Conservation (phyloP, 2,888 invertebrate genomes). For the Athetis lepigone region DNA sequence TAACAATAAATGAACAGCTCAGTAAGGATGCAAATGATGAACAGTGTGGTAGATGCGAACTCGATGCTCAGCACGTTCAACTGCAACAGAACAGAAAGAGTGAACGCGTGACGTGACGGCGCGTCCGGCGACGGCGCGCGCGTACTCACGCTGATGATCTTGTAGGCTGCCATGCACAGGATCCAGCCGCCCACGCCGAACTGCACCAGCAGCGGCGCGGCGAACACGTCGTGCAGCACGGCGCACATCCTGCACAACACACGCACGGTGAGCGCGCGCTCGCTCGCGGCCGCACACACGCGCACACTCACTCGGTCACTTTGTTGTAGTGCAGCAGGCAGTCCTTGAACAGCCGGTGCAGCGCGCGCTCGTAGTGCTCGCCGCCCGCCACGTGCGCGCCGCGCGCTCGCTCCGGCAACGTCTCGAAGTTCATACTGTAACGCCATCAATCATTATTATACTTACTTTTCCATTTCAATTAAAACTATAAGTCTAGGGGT, state of each 20-base stretch:
- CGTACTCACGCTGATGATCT: constrained; percentile 75
- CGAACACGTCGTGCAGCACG: constrained; percentile 74
- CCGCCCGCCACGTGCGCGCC: constrained; percentile 38
- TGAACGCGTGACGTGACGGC: neutral
- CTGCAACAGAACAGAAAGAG: constrained; percentile 61
- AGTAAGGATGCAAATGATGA: constrained; percentile 85
- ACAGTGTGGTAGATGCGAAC: constrained; percentile 84
- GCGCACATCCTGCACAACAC: constrained; percentile 65
- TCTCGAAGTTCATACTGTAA: constrained; percentile 70
- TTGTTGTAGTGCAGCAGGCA: constrained; percentile 71
- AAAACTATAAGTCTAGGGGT: too few species aligned
- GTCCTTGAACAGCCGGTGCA: constrained; percentile 65
- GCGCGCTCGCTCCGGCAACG: constrained; percentile 64
- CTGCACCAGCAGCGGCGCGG: constrained; percentile 74
- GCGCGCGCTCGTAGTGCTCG: constrained; percentile 51
- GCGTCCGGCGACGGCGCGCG: too few species aligned
- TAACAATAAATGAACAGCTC: constrained; percentile 89
- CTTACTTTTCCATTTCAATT: too few species aligned
- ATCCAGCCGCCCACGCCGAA: constrained; percentile 81
- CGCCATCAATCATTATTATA: neutral
- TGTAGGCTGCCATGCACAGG: constrained; percentile 81
- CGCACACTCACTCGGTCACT: constrained; percentile 68
- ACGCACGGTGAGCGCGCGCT: neutral
- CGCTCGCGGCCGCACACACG: neutral
- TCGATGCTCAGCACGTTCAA: constrained; percentile 75